Conservation (phyloP, 2,888 invertebrate species). For the Glyphotaelius pellucidus region DNA sequence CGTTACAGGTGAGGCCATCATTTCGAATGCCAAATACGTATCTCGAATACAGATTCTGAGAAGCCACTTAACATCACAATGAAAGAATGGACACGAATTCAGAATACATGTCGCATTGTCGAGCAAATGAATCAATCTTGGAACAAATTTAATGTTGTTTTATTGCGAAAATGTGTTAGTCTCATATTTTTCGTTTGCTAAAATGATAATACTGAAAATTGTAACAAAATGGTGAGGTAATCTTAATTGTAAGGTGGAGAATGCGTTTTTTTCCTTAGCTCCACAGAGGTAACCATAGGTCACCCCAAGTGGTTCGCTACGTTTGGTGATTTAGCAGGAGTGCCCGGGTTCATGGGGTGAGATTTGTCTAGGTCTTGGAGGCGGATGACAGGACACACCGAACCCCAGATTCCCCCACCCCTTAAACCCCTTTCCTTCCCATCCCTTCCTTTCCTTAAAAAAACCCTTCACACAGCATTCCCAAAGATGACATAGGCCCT, state of each 20-base stretch:
- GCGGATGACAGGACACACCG: too few species aligned
- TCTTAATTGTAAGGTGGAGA: neutral
- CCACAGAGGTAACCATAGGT: too few species aligned
- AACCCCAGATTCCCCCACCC: too few species aligned
- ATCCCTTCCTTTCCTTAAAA: too few species aligned
- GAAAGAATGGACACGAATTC: constrained; percentile 12
- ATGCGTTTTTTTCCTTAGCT: too few species aligned
- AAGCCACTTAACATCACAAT: constrained; percentile 17
- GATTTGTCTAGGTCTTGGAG: too few species aligned
- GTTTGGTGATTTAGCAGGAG: too few species aligned
- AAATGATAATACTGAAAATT: neutral
- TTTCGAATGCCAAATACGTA: constrained; percentile 3
- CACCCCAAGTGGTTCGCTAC: too few species aligned
- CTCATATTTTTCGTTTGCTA: neutral
- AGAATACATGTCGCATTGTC: neutral
- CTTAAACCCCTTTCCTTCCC: too few species aligned
- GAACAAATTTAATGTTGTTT: neutral
- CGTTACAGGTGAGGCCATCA: neutral
- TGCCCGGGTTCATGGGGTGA: too few species aligned
- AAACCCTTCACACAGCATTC: too few species aligned
- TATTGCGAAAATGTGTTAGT: neutral
- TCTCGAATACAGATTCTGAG: constrained; percentile 13
- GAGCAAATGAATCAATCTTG: neutral
- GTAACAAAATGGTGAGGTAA: neutral
- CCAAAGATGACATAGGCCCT: too few species aligned